Base-by-base conservation (phyloP, 2,113 vertebrate species). In the Aegypius monachus region DNA sequence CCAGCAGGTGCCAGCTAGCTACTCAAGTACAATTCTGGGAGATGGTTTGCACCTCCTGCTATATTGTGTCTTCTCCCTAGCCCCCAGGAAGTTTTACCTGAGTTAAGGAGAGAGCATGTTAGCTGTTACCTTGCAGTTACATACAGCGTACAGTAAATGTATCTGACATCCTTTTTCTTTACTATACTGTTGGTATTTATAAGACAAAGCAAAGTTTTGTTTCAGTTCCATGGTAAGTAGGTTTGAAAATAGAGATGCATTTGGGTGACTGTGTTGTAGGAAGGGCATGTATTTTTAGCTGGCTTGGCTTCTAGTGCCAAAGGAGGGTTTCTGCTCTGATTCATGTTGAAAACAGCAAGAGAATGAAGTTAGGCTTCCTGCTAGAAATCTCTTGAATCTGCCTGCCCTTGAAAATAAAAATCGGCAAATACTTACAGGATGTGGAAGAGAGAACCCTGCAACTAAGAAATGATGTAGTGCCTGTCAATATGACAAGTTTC, bases 221-320 rank as follows among this genome's bases (percentile, higher is more conserved):
- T 95, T 77, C 65, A 59, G 21, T 66, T 91, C n/a, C 32, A 8
- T 38, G 10, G 18, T 52, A 85, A 86, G 29, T 31, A 79, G 36
- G 43, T 73, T 86, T 82, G 74, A 92, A 93, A 86, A 75, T 1
- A 86, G 31, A 68, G 42, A 34, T 31, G 34, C 9, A 20, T 91
- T 93, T 93, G 66, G 19, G 23, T 96, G 42, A 73, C 45, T 50
- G 55, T 19, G 15, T 63, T 93, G 77, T 74, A 74, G 31, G 72
- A 86, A 90, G 80, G 89, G 56, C 89, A 59, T 81, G 20, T 79
- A 72, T 90, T 95, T 93, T 94, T 80, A 94, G 23, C 45, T 66
- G 53, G 4, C 31, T 81, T 86, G 53, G 20, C 36, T 95, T 81
- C 55, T 32, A 48, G 25, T 77, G 32, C 48, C 0, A 0, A 94